phyloP scores from a whole-genome alignment of 2,888 invertebrate genomes.

The Leucophenga maculata region DNA sequence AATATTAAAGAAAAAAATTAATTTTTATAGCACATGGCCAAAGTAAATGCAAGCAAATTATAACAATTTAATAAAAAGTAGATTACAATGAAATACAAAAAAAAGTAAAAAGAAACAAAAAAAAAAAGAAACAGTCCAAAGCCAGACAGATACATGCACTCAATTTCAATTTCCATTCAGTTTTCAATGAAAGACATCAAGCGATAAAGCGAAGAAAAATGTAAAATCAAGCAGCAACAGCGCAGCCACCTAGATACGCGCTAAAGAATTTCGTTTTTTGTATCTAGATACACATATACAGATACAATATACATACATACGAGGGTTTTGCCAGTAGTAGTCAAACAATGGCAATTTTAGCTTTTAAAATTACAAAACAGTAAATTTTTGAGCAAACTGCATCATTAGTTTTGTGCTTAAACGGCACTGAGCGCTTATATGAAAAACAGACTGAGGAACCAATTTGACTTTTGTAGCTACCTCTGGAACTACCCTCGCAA shows the following conservation, averaged over 20 bases:
- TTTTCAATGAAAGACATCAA: conserved; percentile 5
- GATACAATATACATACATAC: too few species aligned
- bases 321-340: too few species aligned
- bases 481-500: too few species aligned
- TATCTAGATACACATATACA: conserved; percentile 15
- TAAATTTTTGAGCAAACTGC: too few species aligned
- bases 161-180: conserved; percentile 10
- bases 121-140: not conserved
- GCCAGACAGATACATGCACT: conserved; percentile 7
- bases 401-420: too few species aligned
- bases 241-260: conserved; percentile 13
- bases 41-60: conserved; percentile 24
- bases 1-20: conserved; percentile 19
- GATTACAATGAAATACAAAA: not conserved
- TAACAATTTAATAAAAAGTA: not conserved
- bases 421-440: too few species aligned
- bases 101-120: not conserved
- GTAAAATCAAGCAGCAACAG: not conserved
- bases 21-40: conserved; percentile 47
- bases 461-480: too few species aligned
- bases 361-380: too few species aligned
- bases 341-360: too few species aligned
- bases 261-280: conserved; percentile 7
- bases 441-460: too few species aligned
- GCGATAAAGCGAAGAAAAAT: not conserved